Evolutionary conservation across 2,888 invertebrate genomes (phyloP), one percentile per base, ranked within the genome.

Genomic region (Tetanocera ferruginea): DNA sequence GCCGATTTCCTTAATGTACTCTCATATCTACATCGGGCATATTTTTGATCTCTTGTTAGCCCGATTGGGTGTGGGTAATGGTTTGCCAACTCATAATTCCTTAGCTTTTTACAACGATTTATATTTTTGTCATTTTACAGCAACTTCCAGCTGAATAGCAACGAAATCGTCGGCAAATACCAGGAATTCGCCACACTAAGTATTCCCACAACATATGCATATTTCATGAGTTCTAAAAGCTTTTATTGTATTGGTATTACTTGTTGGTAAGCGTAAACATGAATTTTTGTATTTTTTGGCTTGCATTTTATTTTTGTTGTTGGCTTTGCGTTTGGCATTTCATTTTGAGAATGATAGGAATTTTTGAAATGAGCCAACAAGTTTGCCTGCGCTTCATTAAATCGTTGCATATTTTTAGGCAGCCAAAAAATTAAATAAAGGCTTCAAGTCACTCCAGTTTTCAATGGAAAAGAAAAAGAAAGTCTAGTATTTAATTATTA

Each of bases 161-260:
- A n/a, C 66, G 8, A 14, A 37, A 28, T 23, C 5, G 23, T 34
- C 49, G 43, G 25, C 57, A 60, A 55, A 11, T 34, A 2, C 14
- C 73, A 60, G 69, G 55, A 78, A 76, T 76, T 78, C 72, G 74
- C 77, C 76, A 64, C 83, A 82, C 82, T 81, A 80, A 77, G 82
- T 82, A 85, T 82, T 83, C 84, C 83, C 82, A 80, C 80, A 84
- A 83, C 81, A 81, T 83, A 83, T 85, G 78, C 76, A 85, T 85
- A 80, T 83, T 85, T 84, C 82, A 85, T 85, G 81, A 70, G 43
- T 78, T 82, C 82, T 85, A 85, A 85, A 84, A 85, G 85, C 82
- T 79, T 81, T 77, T 76, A 83, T 74, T 81, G 80, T 79, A 74
- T 75, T 79, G 80, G 80, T 71, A 81, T 80, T 81, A 79, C 66